Percentiles rank a stretch among this genome's conserved stretches.
These are phyloP conservation scores for Cynopterus brachyotis DNA, from an alignment of 2,113 vertebrate species.

Conservation along the genomic window DNA sequence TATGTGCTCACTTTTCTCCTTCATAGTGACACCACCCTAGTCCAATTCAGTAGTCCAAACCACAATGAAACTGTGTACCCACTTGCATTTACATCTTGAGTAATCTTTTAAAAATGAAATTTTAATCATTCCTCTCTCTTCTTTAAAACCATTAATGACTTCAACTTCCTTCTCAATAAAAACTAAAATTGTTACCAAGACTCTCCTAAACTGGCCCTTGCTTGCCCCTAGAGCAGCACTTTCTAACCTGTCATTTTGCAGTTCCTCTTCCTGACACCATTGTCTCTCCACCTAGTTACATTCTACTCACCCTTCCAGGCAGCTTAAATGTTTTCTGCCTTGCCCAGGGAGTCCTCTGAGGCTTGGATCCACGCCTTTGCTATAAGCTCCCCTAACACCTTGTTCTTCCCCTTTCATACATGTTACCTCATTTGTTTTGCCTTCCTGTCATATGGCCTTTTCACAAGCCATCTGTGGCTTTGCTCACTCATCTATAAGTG, in stretches of 20 bases:
- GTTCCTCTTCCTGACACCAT: not conserved
- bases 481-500: not conserved
- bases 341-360: not conserved
- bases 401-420: not conserved
- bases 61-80: not conserved
- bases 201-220: not conserved
- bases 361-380: not conserved
- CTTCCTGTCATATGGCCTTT: not conserved
- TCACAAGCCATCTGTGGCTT: not conserved
- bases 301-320: not conserved
- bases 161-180: not conserved
- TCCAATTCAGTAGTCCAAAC: not conserved
- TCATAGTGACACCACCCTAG: not conserved
- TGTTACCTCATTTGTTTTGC: not conserved
- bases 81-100: not conserved
- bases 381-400: not conserved
- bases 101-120: not conserved
- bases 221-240: not conserved
- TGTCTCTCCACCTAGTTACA: not conserved
- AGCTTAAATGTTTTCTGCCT: not conserved
- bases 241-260: not conserved
- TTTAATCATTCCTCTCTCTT: not conserved
- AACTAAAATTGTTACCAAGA: not conserved
- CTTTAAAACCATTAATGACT: slow-evolving; percentile 5
- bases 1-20: not conserved